Conservation (phyloP, 2,888 invertebrate genomes). For the Adelphocoris suturalis region DNA sequence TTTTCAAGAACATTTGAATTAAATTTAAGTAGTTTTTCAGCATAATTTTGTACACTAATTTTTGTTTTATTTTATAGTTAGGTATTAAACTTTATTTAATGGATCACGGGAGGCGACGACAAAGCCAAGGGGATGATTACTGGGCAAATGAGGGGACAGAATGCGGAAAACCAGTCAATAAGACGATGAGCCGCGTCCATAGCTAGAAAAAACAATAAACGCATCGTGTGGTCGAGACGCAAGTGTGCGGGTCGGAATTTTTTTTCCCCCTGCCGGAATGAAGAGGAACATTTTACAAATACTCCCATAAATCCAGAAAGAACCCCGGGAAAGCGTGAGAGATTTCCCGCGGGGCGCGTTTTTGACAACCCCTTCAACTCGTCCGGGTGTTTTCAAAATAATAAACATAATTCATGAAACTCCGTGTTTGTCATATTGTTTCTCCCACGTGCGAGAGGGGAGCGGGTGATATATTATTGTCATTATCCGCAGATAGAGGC, state of each 20-base stretch:
- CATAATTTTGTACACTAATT: no score
- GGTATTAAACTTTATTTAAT: no score
- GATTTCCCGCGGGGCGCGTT: slow-evolving; percentile 72
- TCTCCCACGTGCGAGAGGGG: slow-evolving; percentile 74
- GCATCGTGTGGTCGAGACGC: not conserved
- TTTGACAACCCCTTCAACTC: slow-evolving; percentile 72
- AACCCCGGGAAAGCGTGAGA: slow-evolving; percentile 50
- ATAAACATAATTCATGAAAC: slow-evolving; percentile 80
- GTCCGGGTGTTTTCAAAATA: slow-evolving; percentile 78
- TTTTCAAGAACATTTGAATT: no score
- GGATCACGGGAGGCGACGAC: slow-evolving; percentile 12
- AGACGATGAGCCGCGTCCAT: not conserved
- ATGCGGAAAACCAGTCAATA: not conserved
- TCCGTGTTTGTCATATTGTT: slow-evolving; percentile 76
- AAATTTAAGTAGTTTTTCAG: no score
- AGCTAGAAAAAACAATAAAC: not conserved
- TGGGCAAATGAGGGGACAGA: not conserved
- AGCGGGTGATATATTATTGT: slow-evolving; percentile 79
- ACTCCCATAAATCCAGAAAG: slow-evolving; percentile 71
- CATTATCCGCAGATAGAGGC: slow-evolving; percentile 72
- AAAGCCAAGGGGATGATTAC: slow-evolving; percentile 29
- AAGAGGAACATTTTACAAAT: slow-evolving; percentile 70
- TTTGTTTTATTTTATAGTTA: no score
- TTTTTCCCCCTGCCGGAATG: not conserved
- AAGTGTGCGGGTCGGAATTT: not conserved